A percentile compares a stretch with the other conserved stretches of the same genome.
These are phyloP conservation scores for Nesoenas mayeri DNA, from an alignment of 2,113 vertebrate species.

Conservation along the genomic window DNA sequence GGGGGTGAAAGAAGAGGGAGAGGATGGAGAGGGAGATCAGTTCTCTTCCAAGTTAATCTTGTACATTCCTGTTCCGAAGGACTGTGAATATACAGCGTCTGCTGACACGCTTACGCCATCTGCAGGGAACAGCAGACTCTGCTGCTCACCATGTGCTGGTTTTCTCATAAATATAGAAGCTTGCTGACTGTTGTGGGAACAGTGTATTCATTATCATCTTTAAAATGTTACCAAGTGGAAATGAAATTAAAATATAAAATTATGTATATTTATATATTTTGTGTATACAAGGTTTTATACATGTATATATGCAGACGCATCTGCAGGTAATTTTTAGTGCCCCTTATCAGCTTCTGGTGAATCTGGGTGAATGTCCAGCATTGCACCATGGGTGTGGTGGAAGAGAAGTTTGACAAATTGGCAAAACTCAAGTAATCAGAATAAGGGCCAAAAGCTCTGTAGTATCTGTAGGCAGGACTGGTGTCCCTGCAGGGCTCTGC, in stretches of 20 bases:
- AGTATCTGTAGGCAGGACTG: background rate
- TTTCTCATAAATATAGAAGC: background rate
- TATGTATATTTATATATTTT: background rate
- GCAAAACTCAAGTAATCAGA: background rate
- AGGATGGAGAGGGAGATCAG: background rate
- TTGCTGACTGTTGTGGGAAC: background rate
- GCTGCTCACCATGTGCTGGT: background rate
- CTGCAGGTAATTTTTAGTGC: background rate
- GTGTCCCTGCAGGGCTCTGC: background rate
- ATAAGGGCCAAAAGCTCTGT: background rate
- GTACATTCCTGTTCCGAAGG: background rate
- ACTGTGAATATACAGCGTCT: background rate
- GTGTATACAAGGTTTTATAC: accelerated
- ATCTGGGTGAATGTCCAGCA: accelerated
- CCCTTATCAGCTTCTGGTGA: background rate
- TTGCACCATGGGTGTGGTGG: background rate
- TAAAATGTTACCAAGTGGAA: background rate
- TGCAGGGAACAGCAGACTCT: background rate
- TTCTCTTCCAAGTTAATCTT: background rate
- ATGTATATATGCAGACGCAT: accelerated
- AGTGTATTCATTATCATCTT: background rate
- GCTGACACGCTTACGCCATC: background rate
- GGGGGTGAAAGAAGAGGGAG: background rate
- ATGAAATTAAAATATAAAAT: background rate
- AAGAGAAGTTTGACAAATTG: background rate